Conservation (phyloP, 2,797 vertebrate genomes). For the Halcyon badia region DNA sequence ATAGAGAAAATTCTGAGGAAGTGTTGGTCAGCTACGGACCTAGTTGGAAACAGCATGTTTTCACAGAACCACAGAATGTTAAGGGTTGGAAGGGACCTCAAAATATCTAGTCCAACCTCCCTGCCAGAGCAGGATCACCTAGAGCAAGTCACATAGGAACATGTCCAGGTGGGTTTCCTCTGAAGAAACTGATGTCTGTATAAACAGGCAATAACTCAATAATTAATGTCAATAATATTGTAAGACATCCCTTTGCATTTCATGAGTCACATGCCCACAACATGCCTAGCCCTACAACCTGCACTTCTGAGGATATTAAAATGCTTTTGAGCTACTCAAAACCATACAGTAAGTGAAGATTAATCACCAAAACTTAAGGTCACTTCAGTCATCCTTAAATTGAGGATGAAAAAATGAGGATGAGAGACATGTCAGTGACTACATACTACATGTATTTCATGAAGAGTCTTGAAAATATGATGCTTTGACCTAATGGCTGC, state of each 20-base stretch:
- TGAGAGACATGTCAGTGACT: not conserved
- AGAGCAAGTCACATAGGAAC: no score
- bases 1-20: not conserved
- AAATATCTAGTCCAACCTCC: no score
- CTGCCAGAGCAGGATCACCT: no score
- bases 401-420: not conserved
- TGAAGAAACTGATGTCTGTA: not conserved
- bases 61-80: no score
- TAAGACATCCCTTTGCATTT: not conserved
- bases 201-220: not conserved
- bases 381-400: not conserved
- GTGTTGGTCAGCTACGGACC: not conserved
- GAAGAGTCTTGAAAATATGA: not conserved
- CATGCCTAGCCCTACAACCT: not conserved
- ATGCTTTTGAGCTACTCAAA: not conserved
- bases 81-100: no score
- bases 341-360: not conserved
- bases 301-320: not conserved
- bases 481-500: not conserved
- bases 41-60: not conserved
- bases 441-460: accelerated
- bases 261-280: not conserved
- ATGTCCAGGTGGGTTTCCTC: not conserved
- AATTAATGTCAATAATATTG: not conserved
- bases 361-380: not conserved